phyloP scores from a whole-genome alignment of 2,888 invertebrate genomes.

The Drosophila mulleri region DNA sequence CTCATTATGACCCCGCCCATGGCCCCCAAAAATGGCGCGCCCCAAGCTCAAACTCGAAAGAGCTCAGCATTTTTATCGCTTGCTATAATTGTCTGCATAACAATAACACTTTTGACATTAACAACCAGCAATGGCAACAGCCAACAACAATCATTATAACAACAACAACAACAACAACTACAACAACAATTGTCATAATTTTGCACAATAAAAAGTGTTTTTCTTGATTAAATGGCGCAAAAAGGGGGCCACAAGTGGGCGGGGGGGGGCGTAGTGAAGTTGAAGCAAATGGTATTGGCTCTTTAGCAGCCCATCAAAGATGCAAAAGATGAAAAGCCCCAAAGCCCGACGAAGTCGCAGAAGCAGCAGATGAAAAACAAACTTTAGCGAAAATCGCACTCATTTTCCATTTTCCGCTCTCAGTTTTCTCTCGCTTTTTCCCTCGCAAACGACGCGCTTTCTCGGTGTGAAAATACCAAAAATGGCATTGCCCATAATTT shows the following conservation, averaged over 20 bases:
- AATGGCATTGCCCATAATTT: conserved; percentile 73
- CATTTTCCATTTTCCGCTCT: conserved; percentile 39
- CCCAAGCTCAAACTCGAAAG: conserved; percentile 8
- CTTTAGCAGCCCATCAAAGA: conserved; percentile 49
- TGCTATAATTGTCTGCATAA: conserved; percentile 77
- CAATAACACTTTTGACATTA: conserved; percentile 80
- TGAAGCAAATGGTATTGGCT: conserved; percentile 6
- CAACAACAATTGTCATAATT: conserved; percentile 71
- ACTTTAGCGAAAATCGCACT: conserved; percentile 58
- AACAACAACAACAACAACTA: conserved; percentile 27
- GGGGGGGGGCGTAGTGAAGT: background rate
- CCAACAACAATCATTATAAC: conserved; percentile 27
- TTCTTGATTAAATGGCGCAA: conserved; percentile 74
- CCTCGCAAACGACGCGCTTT: conserved; percentile 18
- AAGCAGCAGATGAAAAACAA: conserved; percentile 12
- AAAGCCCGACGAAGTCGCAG: background rate
- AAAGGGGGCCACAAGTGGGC: conserved; percentile 1
- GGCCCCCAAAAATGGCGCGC: background rate
- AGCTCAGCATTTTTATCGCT: conserved; percentile 72
- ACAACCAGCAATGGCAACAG: conserved; percentile 45
- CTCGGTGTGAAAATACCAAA: conserved; percentile 71
- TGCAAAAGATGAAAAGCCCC: conserved; percentile 36
- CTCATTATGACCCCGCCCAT: conserved; percentile 45
- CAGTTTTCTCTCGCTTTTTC: conserved; percentile 23
- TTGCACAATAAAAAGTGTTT: conserved; percentile 79